Evolutionary conservation across 2,888 invertebrate species (phyloP).

Genomic region (Patella caerulea): DNA sequence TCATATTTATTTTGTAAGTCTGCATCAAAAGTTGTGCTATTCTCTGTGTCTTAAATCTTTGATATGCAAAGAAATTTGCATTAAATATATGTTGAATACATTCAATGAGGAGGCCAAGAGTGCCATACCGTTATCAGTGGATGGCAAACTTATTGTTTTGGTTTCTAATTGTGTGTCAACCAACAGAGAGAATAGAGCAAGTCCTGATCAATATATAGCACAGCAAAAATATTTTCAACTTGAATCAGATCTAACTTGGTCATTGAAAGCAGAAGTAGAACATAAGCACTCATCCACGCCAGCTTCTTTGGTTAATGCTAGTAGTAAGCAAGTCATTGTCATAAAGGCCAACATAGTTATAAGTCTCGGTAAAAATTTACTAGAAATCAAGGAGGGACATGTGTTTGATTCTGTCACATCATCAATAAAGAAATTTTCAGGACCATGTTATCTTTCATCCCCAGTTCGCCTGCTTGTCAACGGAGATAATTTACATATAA

Average conservation of each 20-base stretch:
- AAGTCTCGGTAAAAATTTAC: slow-evolving; percentile 17
- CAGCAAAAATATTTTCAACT: slow-evolving; percentile 22
- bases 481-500: slow-evolving; percentile 20
- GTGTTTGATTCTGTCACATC: slow-evolving; percentile 19
- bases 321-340: slow-evolving; percentile 16
- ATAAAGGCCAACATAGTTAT: slow-evolving; percentile 24
- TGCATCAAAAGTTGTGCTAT: slow-evolving; percentile 10
- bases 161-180: slow-evolving; percentile 5
- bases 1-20: slow-evolving; percentile 21
- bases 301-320: slow-evolving; percentile 21
- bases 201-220: slow-evolving; percentile 3
- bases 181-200: not conserved
- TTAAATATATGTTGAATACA: slow-evolving; percentile 15
- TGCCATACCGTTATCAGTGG: slow-evolving; percentile 17
- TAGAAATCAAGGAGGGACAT: slow-evolving; percentile 26
- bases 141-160: slow-evolving; percentile 18
- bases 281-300: slow-evolving; percentile 23
- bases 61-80: slow-evolving; percentile 9
- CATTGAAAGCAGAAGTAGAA: slow-evolving; percentile 16
- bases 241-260: slow-evolving; percentile 14
- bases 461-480: slow-evolving; percentile 28
- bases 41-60: slow-evolving; percentile 1
- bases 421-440: slow-evolving; percentile 26
- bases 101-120: slow-evolving; percentile 21
- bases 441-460: slow-evolving; percentile 25